These are phyloP conservation scores for Zaprionus nigranus DNA, from an alignment of 1,140 invertebrate genomes.

Conservation along the genomic window DNA sequence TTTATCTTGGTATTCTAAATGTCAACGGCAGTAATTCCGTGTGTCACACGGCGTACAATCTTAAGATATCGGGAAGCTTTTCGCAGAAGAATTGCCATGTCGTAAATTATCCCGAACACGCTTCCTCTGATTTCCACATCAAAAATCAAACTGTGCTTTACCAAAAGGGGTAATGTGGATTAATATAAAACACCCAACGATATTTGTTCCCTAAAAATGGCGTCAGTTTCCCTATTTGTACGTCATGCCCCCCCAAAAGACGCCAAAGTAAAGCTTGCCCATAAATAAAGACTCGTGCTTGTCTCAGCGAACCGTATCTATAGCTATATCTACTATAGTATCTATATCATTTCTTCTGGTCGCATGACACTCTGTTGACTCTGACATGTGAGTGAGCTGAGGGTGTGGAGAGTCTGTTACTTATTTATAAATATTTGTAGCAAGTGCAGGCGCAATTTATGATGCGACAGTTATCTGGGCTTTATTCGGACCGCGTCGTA, in stretches of 20 bases:
- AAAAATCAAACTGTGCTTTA: neutral
- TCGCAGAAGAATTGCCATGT: neutral
- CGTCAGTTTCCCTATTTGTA: slow-evolving; percentile 22
- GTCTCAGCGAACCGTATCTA: slow-evolving; percentile 47
- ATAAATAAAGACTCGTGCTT: slow-evolving; percentile 70
- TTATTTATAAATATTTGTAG: slow-evolving; percentile 64
- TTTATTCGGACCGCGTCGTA: neutral
- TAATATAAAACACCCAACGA: neutral
- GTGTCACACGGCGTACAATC: neutral
- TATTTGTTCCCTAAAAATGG: slow-evolving; percentile 8
- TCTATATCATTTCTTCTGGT: slow-evolving; percentile 42
- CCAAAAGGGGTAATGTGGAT: neutral
- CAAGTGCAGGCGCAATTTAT: slow-evolving; percentile 59
- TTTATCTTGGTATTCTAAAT: neutral
- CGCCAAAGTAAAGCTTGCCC: slow-evolving; percentile 40
- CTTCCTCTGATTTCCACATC: neutral
- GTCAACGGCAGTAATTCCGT: neutral
- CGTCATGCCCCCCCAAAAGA: neutral
- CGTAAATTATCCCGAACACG: neutral
- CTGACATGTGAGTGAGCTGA: slow-evolving; percentile 5
- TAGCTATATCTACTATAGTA: slow-evolving; percentile 20
- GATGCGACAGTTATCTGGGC: slow-evolving; percentile 51
- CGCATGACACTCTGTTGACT: slow-evolving; percentile 65
- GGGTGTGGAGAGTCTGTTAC: slow-evolving; percentile 26
- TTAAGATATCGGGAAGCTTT: neutral